Percentiles rank a stretch among this genome's conserved stretches.
Evolutionary conservation across 2,888 invertebrate genomes (phyloP).

Genomic region (Muscina levida): DNA sequence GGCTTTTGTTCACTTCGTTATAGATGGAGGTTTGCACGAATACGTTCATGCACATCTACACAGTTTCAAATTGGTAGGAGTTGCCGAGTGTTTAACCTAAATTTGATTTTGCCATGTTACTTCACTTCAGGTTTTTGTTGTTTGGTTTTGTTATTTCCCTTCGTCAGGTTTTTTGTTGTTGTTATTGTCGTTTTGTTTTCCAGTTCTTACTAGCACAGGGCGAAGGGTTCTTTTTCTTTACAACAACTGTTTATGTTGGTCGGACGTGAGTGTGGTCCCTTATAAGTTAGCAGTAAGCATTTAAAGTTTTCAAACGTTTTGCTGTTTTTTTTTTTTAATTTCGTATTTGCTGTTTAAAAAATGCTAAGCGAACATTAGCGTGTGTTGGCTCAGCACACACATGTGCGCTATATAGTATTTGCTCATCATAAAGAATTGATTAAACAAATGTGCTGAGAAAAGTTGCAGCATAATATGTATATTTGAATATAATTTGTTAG

Average conservation of each 20-base stretch:
- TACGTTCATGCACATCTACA: not conserved
- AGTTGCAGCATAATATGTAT: not conserved
- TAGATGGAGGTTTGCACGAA: no score
- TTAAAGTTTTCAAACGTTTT: conserved; percentile 6
- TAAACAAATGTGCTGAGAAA: conserved; percentile 32
- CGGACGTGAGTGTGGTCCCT: not conserved
- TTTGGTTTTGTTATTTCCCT: no score
- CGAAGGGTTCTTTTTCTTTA: conserved; percentile 28
- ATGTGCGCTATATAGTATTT: not conserved
- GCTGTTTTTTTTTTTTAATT: not conserved
- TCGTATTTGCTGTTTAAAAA: not conserved
- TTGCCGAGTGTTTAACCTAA: conserved; percentile 66
- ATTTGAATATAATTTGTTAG: not conserved
- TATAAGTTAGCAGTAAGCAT: conserved; percentile 1
- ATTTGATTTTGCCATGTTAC: conserved; percentile 63
- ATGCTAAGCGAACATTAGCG: not conserved
- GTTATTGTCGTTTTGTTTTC: not conserved
- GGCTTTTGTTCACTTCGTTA: no score
- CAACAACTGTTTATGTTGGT: not conserved
- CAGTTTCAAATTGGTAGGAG: conserved; percentile 59
- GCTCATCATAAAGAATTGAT: conserved; percentile 26
- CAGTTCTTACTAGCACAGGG: not conserved
- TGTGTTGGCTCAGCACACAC: not conserved
- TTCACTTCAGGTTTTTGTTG: conserved; percentile 27
- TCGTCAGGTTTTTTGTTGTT: conserved; percentile 25